A percentile compares a stretch with the other conserved stretches of the same genome.
phyloP scores from a whole-genome alignment of 2,113 vertebrate genomes.

The Pongo pygmaeus region DNA sequence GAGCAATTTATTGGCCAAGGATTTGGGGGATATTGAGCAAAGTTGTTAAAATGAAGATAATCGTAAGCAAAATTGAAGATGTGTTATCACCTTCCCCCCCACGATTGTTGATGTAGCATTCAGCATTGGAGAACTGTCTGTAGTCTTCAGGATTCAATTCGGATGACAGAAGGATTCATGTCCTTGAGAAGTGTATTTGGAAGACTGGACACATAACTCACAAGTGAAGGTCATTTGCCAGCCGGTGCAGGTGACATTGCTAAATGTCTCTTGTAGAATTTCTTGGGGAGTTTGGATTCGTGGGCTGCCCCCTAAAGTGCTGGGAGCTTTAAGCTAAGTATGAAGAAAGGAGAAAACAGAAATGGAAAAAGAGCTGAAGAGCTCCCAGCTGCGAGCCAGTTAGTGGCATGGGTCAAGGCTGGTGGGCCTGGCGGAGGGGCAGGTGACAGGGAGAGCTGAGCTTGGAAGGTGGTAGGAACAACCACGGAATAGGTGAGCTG shows the following conservation, averaged over 20 bases:
- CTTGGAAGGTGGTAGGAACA: background rate
- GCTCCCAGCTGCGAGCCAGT: too few species aligned
- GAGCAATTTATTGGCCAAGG: background rate
- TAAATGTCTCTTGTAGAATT: fast-evolving
- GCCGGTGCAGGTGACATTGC: background rate
- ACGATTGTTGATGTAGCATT: fast-evolving
- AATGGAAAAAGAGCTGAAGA: fast-evolving
- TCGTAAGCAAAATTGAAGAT: too few species aligned
- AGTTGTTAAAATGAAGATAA: background rate
- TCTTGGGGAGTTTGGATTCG: too few species aligned
- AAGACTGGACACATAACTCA: background rate
- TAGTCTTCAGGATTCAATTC: background rate
- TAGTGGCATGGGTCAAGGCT: fast-evolving
- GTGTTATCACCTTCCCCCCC: too few species aligned
- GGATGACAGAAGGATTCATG: background rate
- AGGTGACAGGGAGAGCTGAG: background rate
- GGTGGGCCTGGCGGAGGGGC: background rate
- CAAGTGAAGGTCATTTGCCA: background rate
- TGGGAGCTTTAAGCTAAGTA: background rate
- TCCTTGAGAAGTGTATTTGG: background rate
- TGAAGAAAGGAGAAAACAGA: background rate
- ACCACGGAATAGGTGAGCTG: fast-evolving
- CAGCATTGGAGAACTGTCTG: background rate
- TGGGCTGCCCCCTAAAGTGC: too few species aligned
- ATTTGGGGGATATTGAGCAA: background rate